phyloP scores from a whole-genome alignment of 2,888 invertebrate genomes.

The Chironomus riparius region DNA sequence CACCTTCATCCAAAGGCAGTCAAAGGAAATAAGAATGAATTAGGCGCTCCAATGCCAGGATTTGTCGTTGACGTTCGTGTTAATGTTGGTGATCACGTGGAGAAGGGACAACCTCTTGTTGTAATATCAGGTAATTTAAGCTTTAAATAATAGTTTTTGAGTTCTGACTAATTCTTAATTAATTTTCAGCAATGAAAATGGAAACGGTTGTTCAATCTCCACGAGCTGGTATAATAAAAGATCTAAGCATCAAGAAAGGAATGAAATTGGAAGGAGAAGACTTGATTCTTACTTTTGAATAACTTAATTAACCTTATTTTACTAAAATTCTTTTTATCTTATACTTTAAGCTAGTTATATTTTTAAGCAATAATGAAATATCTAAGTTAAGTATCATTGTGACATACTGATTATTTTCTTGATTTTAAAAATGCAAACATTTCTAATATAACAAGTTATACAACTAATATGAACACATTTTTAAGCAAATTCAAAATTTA shows the following conservation, averaged over 20 bases:
- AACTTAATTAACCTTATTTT: not conserved
- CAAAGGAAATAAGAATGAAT: constrained; percentile 77
- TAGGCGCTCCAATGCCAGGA: constrained; percentile 99
- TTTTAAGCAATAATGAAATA: too few species aligned
- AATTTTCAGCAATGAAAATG: constrained; percentile 59
- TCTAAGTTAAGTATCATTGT: too few species aligned
- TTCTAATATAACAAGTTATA: too few species aligned
- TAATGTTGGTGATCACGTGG: constrained; percentile 84
- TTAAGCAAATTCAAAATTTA: too few species aligned
- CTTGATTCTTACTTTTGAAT: constrained; percentile 72
- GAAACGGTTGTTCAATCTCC: constrained; percentile 60
- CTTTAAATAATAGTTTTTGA: constrained; percentile 62
- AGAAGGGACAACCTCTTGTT: constrained; percentile 84
- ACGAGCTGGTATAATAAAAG: constrained; percentile 68
- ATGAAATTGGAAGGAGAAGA: constrained; percentile 95
- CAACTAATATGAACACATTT: too few species aligned
- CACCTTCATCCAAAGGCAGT: constrained; percentile 92
- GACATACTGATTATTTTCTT: too few species aligned
- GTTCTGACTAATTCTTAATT: not conserved
- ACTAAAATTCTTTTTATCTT: not conserved
- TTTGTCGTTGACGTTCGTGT: constrained; percentile 86
- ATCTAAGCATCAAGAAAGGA: constrained; percentile 64
- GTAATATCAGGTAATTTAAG: constrained; percentile 99
- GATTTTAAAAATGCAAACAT: too few species aligned
- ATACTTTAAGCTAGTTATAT: not conserved